Evolutionary conservation across 2,797 vertebrate genomes (phyloP), one percentile per base, ranked within the genome.

Genomic region (Pempheris klunzingeri): DNA sequence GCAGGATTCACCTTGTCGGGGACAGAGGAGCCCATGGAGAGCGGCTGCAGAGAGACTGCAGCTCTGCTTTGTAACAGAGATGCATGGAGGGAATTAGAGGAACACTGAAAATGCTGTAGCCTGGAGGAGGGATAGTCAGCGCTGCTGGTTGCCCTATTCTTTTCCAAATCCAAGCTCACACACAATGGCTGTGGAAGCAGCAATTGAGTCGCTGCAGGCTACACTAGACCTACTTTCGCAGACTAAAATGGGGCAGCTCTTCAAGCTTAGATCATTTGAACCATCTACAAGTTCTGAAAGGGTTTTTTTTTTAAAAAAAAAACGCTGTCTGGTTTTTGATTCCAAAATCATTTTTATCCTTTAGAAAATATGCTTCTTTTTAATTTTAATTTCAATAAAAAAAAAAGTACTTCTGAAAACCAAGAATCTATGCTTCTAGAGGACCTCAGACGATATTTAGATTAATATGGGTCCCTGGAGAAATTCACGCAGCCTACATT

Each of bases 211-310:
- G 92, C 94, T 92, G 93, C 78, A 10, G 95, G 95, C 92, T 83
- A 93, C 90, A 92, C 83, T 66, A 95, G 95, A 95, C 94, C 95
- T 92, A 93, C 77, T 94, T 96, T 94, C 88, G 79, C 82, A 87
- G 85, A 90, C 78, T 82, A 82, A 94, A 95, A 94, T 90, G 87
- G 92, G 90, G 64, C 92, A 89, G 85, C 85, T 87, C 84, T 88
- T 88, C 44, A 77, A 87, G 85, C 90, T 89, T 61, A 76, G 74
- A 90, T 91, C 73, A 88, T 74, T 85, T 73, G 76, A 88, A 64
- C 64, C 8, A 17, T 85, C 66, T 83, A 69, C 68, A 86, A 88
- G 43, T 79, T 78, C 62, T 74, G 22, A 79, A 67, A 28, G 46
- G 12, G 2, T 67, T 49, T 46, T 70, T 57, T 63, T 78, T 80